Evolutionary conservation across 2,797 vertebrate species (phyloP), one percentile per base, ranked within the genome.

Genomic region (Setipinna tenuifilis): DNA sequence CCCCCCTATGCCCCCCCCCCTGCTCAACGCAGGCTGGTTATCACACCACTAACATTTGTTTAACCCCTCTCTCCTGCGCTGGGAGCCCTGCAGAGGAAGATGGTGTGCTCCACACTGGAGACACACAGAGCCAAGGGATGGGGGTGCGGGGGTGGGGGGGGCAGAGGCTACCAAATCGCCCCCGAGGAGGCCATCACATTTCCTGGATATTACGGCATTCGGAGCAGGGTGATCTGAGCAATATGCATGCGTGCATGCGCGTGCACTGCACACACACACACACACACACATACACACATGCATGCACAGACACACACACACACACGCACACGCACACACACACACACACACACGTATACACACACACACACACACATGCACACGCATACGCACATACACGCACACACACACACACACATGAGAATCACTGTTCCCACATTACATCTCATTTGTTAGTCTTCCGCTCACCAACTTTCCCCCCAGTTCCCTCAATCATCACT

Each of bases 21-120:
- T 96, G 97, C 94, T 95, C 96, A 96, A 98, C 97, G 97, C 97
- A 98, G 96, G 95, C 95, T 97, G 96, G 97, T 98, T 99, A 99
- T 98, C 97, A 95, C 96, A 97, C 95, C 96, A 97, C 97, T 98
- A 99, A 99, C 98, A 99, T 99, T 99, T 98, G 97, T 98, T 98
- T 99, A 98, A 99, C 97, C 97, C 96, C 96, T 97, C 96, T 96
- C 96, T 96, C 94, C 92, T 93, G 92, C 91, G 84, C 91, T 83
- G 91, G 94, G 85, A 90, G 90, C 93, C 86, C 90, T 86, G 89
- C 25, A 41, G n/a, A 87, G 90, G 89, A 90, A 87, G 92, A 83
- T 46, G 86, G 44, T 88, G 86, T 68, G 94, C 94, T 95, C 93
- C 93, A 91, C 85, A 91, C 71, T 21, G 35, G 71, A 78, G 71